Percentiles rank a stretch among this genome's conserved stretches.
phyloP scores from a whole-genome alignment of 2,888 invertebrate genomes.

The Trachelus tabidus region DNA sequence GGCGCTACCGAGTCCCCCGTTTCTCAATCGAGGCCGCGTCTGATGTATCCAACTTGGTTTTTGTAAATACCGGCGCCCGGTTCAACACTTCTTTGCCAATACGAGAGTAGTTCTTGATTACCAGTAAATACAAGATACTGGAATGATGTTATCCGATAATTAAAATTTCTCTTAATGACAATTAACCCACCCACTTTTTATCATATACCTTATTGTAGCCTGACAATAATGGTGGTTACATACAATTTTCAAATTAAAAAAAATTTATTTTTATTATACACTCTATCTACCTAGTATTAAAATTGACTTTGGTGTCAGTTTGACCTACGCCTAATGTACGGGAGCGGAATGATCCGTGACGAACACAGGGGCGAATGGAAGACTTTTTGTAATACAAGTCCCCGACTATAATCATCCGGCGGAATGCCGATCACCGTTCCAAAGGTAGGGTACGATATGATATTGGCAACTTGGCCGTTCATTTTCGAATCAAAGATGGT shows the following conservation, averaged over 20 bases:
- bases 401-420: conserved; percentile 25
- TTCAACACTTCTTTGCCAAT: background rate
- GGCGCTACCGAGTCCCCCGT: background rate
- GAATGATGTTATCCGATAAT: background rate
- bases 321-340: background rate
- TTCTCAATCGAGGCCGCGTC: background rate
- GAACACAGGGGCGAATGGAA: conserved; percentile 38
- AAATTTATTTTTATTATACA: too few species aligned
- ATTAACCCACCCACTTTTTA: background rate
- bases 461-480: conserved; percentile 46
- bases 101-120: background rate
- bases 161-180: background rate
- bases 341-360: background rate
- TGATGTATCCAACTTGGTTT: background rate
- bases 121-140: background rate
- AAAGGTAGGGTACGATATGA: conserved; percentile 37
- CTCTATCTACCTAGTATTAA: too few species aligned
- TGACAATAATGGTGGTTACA: background rate
- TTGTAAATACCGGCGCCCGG: background rate
- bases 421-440: conserved; percentile 20
- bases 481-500: conserved; percentile 44
- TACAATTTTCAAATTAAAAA: too few species aligned
- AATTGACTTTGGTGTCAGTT: too few species aligned
- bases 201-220: background rate
- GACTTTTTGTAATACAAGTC: conserved; percentile 25